Evolutionary conservation across 2,797 vertebrate genomes (phyloP), one percentile per base, ranked within the genome.

Genomic region (Sphaeramia orbicularis): DNA sequence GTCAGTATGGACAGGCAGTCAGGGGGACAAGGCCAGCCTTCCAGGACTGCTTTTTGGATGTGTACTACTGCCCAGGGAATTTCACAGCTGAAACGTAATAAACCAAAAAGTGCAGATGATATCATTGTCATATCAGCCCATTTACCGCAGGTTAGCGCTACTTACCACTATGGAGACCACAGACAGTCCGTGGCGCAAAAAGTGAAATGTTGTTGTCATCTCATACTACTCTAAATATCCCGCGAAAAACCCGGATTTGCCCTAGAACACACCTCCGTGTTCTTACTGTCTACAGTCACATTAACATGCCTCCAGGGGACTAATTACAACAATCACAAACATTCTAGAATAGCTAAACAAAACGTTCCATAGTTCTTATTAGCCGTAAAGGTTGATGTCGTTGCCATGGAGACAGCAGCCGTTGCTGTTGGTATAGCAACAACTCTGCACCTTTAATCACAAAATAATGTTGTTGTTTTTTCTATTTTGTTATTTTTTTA

Each of bases 341-440:
- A 9, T 21, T 9, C 12, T 1, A 2, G 2, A 32, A 53, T 18
- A 32, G 10, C 14, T 8, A 11, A 19, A 58, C 14, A 37, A 4
- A 43, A 27, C 4, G 24, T 27, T 27, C 24, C 24, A 5, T 6
- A 27, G 24, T 5, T 27, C 24, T 27, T 27, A 27, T 27, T 5
- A 27, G 6, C 24, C 24, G 24, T 27, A 27, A 27, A 14, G 59
- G 62, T 50, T 44, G 67, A 57, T 58, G n/a, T 7, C 15, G 78
- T 86, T 78, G 51, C 57, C 74, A 74, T 81, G 71, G 84, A 62
- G 59, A 85, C 74, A 10, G 48, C 37, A 19, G 10, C 38, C 45
- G 10, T 27, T 3, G 44, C 51, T 43, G 49, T 41, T 8, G n/a
- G 24, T 40, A 60, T 21, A 55, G n/a, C 11, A 9, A 30, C 14